Base-by-base conservation (phyloP, 2,113 vertebrate genomes). In the Ursus arctos region DNA sequence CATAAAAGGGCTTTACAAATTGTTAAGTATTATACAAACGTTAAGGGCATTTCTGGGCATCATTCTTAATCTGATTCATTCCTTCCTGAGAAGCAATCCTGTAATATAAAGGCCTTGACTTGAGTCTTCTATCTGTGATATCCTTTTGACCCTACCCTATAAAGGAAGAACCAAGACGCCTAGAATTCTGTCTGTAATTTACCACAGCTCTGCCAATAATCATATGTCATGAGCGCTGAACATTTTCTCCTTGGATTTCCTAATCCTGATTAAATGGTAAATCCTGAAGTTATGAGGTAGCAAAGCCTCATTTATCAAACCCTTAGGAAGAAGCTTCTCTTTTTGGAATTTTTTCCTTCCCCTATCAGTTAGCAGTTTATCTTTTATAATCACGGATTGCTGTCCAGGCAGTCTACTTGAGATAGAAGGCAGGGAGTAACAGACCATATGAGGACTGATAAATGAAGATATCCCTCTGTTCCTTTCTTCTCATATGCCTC, bases 301-400 rank as follows among this genome's bases (percentile, higher is more conserved):
- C 33, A 43, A 93, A 85, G 3, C 4, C n/a, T 93, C 67, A 93
- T 93, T 94, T 63, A 86, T 97, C 88, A 96, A 77, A 69, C 79
- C n/a, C 57, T 69, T 74, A 88, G 22, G 72, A 90, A 72, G 65
- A 71, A 71, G 43, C 21, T 94, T 81, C 36, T 74, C 47, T 49
- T 82, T 69, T 65, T 77, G 55, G 72, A 94, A 63, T 67, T 18
- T 8, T 82, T 67, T 18, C 11, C 33, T n/a, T 77, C 40, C 95
- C 28, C 74, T 87, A 33, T 79, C 69, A 26, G 47, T 94, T 86
- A 43, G 55, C 87, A 95, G 61, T 94, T 97, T 96, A 94, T 88
- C 94, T 98, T 96, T 93, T n/a, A 76, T 82, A 94, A 97, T 93
- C 88, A 94, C 53, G 26, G 84, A 95, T 82, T 88, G 82, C 76